A percentile compares a stretch with the other conserved stretches of the same genome.
Evolutionary conservation across 2,888 invertebrate genomes (phyloP).

Genomic region (Watsonalla binaria): DNA sequence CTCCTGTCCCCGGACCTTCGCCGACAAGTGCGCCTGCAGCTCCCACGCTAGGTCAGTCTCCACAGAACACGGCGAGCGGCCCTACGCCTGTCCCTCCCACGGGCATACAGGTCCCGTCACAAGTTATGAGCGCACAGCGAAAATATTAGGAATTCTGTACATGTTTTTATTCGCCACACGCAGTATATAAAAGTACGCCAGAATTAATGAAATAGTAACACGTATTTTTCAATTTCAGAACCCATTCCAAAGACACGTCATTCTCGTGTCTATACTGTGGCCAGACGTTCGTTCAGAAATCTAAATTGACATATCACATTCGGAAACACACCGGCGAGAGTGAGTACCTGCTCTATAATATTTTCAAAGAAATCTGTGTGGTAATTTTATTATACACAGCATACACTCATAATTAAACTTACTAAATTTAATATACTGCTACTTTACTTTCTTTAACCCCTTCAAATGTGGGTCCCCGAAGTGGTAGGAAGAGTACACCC

Average conservation of each 20-base stretch:
- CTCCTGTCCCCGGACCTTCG: slow-evolving; percentile 9
- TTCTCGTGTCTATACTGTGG: slow-evolving; percentile 75
- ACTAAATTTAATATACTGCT: too few species aligned
- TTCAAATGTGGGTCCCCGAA: too few species aligned
- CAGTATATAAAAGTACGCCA: not conserved
- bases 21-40: slow-evolving; percentile 72
- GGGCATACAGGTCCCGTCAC: too few species aligned
- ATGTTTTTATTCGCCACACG: too few species aligned
- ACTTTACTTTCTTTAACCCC: too few species aligned
- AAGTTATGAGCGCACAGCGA: too few species aligned
- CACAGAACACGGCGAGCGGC: slow-evolving; percentile 60
- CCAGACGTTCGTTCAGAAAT: slow-evolving; percentile 76
- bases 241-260: slow-evolving; percentile 66
- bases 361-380: too few species aligned
- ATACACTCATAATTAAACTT: too few species aligned
- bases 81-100: slow-evolving; percentile 74
- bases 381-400: too few species aligned
- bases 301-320: slow-evolving; percentile 77
- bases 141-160: too few species aligned
- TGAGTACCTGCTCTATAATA: slow-evolving; percentile 30
- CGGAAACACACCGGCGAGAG: slow-evolving; percentile 78
- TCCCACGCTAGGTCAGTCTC: slow-evolving; percentile 45
- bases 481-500: too few species aligned
- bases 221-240: slow-evolving; percentile 36
- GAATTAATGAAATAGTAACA: not conserved